These are phyloP conservation scores for Gerris lacustris DNA, from an alignment of 2,888 invertebrate species.

Conservation along the genomic window DNA sequence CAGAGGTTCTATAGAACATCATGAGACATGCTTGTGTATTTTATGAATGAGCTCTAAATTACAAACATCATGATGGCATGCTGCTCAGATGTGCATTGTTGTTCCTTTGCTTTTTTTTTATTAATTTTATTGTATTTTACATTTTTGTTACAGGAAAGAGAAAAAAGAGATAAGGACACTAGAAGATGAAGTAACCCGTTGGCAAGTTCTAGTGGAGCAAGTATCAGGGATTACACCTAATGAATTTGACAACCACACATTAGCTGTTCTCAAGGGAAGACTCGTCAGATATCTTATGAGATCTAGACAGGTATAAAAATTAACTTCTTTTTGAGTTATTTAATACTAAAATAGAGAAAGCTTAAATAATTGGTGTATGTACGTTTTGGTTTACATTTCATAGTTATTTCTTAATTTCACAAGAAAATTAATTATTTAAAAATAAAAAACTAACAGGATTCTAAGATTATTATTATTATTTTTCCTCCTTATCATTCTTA, in stretches of 20 bases:
- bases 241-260: constrained; percentile 85
- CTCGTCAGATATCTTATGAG: constrained; percentile 89
- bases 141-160: constrained; percentile 43
- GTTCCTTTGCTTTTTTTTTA: background rate
- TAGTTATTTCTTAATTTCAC: too few species aligned
- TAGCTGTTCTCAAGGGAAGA: constrained; percentile 81
- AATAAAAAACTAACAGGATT: background rate
- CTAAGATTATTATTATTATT: background rate
- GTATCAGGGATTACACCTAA: constrained; percentile 70
- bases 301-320: constrained; percentile 57
- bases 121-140: too few species aligned
- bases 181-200: constrained; percentile 78
- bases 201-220: constrained; percentile 87
- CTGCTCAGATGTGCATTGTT: too few species aligned
- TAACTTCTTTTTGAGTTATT: constrained; percentile 8
- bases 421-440: too few species aligned
- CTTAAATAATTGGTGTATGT: too few species aligned
- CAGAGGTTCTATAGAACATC: too few species aligned
- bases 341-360: background rate
- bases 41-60: too few species aligned
- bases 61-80: too few species aligned
- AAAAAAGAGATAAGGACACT: constrained; percentile 76
- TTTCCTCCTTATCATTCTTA: too few species aligned
- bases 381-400: too few species aligned
- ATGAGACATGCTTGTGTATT: too few species aligned